Evolutionary conservation across 2,888 invertebrate genomes (phyloP).

Genomic region (Priocnemis perturbator): DNA sequence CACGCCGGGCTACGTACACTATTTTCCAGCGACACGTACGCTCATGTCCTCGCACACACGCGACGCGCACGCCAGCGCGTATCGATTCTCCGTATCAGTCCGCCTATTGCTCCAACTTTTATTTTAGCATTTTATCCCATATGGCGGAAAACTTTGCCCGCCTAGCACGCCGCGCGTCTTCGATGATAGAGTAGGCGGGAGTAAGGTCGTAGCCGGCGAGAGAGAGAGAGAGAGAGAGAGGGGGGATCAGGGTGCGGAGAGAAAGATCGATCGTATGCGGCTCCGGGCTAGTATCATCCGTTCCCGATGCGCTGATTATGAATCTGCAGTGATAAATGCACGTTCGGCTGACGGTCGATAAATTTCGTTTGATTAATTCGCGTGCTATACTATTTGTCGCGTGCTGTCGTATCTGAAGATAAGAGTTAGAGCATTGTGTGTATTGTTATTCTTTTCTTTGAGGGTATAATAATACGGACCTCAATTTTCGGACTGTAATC

Average conservation of each 20-base stretch:
- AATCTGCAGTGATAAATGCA: neutral
- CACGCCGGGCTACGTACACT: slow-evolving; percentile 16
- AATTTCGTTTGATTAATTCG: too few relatives aligned
- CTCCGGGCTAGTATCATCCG: too few relatives aligned
- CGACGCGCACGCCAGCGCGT: slow-evolving; percentile 26
- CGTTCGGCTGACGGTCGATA: too few relatives aligned
- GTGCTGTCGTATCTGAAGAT: too few relatives aligned
- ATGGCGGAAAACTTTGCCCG: slow-evolving; percentile 38
- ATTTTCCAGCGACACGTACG: too few relatives aligned
- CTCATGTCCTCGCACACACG: too few relatives aligned
- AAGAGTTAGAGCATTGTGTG: too few relatives aligned
- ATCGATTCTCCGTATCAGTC: slow-evolving; percentile 49
- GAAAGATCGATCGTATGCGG: neutral
- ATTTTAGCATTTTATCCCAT: slow-evolving; percentile 33
- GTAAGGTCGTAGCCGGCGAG: neutral
- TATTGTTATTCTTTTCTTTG: too few relatives aligned
- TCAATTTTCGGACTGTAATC: too few relatives aligned
- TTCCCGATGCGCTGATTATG: too few relatives aligned
- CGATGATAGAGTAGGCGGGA: neutral
- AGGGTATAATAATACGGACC: too few relatives aligned
- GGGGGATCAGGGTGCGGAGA: neutral
- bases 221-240: neutral
- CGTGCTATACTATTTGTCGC: too few relatives aligned
- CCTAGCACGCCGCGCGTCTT: slow-evolving; percentile 19
- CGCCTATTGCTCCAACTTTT: slow-evolving; percentile 35